Conservation (phyloP, 2,797 vertebrate genomes). For the Sebastes trivittatus region DNA sequence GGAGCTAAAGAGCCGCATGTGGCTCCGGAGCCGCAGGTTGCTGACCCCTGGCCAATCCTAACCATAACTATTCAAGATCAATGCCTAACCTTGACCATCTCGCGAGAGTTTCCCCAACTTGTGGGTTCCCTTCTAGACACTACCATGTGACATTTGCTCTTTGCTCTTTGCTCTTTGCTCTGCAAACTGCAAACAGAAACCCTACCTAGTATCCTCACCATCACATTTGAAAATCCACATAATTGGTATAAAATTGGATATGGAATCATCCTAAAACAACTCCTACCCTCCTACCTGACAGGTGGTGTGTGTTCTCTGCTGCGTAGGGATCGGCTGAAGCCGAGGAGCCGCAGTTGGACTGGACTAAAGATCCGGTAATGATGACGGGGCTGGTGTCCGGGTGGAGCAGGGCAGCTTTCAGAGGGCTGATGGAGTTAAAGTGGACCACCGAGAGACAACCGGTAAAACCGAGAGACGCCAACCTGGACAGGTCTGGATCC, state of each 20-base stretch:
- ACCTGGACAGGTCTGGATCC: slow-evolving; percentile 86
- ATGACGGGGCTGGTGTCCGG: slow-evolving; percentile 79
- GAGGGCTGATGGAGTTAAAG: slow-evolving; percentile 89
- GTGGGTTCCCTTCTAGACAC: no score
- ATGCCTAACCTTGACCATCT: no score
- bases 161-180: no score
- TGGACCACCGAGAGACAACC: slow-evolving; percentile 93
- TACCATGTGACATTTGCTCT: neutral
- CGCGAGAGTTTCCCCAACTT: no score
- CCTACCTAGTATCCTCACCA: no score
- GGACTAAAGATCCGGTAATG: slow-evolving; percentile 84
- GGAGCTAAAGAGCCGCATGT: no score
- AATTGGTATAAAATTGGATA: neutral
- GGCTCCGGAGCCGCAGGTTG: no score
- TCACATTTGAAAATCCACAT: neutral
- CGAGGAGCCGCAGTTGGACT: slow-evolving; percentile 87
- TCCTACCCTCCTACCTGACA: slow-evolving; percentile 84
- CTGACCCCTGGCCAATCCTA: no score
- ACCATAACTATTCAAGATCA: no score
- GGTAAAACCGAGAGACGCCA: slow-evolving; percentile 87
- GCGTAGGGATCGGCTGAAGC: slow-evolving; percentile 82
- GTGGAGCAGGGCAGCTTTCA: slow-evolving; percentile 89
- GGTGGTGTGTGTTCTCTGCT: slow-evolving; percentile 88
- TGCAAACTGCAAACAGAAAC: neutral
- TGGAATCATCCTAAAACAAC: neutral